Base-by-base conservation (phyloP, 2,113 vertebrate species). In the Pterocles orientalis region DNA sequence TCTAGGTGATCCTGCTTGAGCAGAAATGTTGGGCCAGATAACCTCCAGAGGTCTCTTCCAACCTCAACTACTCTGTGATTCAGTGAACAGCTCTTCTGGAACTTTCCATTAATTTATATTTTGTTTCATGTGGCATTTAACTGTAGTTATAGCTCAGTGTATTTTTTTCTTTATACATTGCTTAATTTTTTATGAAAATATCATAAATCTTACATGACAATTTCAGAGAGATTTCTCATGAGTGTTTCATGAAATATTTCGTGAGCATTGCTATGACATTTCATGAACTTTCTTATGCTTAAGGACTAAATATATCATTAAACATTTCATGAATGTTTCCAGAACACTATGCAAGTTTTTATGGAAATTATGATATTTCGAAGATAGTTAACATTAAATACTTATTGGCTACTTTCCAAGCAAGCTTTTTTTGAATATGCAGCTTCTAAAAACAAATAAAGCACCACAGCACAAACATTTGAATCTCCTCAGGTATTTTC, bases 161-260 rank as follows among this genome's bases (percentile, higher is more conserved):
- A 3, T 0, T 51, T 78, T 78, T 89, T 82, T 60, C 53, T 85
- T 82, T 72, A 68, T 24, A 54, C 7, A 10, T 41, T 75, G 3
- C 4, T 92, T 87, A 94, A 95, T 72, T 76, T 85, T 93, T 94
- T 18, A 88, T 92, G 23, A 61, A 82, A 82, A 90, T 69, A 34
- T 28, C 18, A 79, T 87, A 88, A 93, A 93, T 90, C 70, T 80
- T 91, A 41, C 18, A 92, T 77, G 20, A 79, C 14, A 33, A 41
- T 93, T 90, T 94, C 82, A 72, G 66, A 82, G 33, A 90, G 14
- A 81, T 87, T 92, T 85, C 54, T 79, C 62, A 60, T 75, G 53
- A 87, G 65, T 43, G 20, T 85, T 82, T 93, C 65, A 64, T 71
- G 65, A 90, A 90, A 84, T 90, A 89, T 62, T 85, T 91, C 86